Base-by-base conservation (phyloP, 2,113 vertebrate genomes). In the Tinamus guttatus region DNA sequence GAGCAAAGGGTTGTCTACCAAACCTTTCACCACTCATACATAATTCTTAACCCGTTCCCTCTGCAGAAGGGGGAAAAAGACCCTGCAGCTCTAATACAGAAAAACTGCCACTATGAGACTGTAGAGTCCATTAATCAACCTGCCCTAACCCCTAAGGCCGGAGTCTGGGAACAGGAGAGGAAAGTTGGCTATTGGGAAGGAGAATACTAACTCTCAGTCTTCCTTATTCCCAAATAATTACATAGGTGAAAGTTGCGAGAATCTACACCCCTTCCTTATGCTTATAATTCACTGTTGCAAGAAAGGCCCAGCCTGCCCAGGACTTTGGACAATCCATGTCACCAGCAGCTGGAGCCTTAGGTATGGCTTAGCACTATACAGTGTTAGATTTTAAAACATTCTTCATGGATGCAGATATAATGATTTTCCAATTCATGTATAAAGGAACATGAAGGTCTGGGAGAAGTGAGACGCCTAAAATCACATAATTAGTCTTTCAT, bases 51-150 rank as follows among this genome's bases (percentile, higher is more conserved):
- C 58, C 73, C 62, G 32, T 11, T 92, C 3, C 24, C 75, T 5
- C 54, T 90, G 56, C 68, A 64, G 38, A 40, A 11, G 6, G 20
- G 32, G 2, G 30, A 52, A 47, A 91, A 74, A 56, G 1, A 0
- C 56, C 78, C 95, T 88, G 47, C 59, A 91, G 89, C 75, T 80
- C 52, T 90, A 67, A 76, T 68, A 77, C 49, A 67, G 77, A 87
- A 95, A 92, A 96, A 79, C 40, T 91, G 84, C 84, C 71, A 85
- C 52, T 79, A 36, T 67, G 60, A 77, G 64, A 69, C 41, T 70
- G 45, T 73, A 65, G 65, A 95, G 54, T 75, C 94, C 84, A 87
- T 96, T 91, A 94, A 95, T 95, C 93, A 95, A 77, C 64, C 74
- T 65, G 43, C n/a, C 68, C 30, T 76, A 77, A 45, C 87, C 87